Evolutionary conservation across 2,113 vertebrate genomes (phyloP).

Genomic region (Chiloscyllium plagiosum): DNA sequence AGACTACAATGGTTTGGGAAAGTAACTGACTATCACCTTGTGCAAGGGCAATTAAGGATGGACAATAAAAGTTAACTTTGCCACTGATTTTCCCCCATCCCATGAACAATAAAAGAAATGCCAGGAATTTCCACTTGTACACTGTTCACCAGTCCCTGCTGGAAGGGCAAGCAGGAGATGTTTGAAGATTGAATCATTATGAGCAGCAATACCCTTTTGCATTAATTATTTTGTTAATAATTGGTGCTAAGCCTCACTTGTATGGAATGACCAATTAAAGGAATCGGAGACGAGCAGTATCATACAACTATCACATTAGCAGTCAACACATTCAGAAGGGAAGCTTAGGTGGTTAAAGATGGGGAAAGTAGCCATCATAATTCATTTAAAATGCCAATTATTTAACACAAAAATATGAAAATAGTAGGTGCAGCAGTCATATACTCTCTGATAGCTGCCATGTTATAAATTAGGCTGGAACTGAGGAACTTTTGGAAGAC

Average conservation of each 20-base stretch:
- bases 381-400: background rate
- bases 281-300: background rate
- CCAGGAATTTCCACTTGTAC: background rate
- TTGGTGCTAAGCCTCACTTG: background rate
- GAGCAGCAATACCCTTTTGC: background rate
- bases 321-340: background rate
- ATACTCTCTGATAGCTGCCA: background rate
- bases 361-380: background rate
- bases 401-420: background rate
- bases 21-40: background rate
- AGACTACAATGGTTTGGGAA: background rate
- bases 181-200: background rate
- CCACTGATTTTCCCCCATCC: background rate
- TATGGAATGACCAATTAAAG: background rate
- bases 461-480: constrained; percentile 12
- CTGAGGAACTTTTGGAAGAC: constrained; percentile 42
- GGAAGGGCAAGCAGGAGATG: background rate
- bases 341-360: background rate
- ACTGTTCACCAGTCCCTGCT: background rate
- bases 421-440: background rate
- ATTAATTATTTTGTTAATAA: background rate
- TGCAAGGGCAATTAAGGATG: background rate
- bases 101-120: background rate
- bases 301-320: background rate
- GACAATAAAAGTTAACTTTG: background rate